Percentiles rank a stretch among this genome's conserved stretches.
Conservation (phyloP, 2,113 vertebrate species). For the Nerophis ophidion region DNA sequence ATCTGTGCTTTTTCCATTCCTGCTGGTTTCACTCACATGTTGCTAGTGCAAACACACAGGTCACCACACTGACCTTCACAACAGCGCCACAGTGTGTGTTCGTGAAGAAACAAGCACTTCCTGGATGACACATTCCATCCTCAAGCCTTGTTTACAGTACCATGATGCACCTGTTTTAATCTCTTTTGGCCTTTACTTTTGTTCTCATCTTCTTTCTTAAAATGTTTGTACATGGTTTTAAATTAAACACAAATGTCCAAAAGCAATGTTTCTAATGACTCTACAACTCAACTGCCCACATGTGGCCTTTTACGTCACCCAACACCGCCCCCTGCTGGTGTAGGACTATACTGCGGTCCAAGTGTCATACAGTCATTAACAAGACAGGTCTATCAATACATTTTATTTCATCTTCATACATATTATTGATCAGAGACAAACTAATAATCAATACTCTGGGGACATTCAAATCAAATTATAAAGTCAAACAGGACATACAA, state of each 20-base stretch:
- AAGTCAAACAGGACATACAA: too few species aligned
- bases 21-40: not conserved
- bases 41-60: not conserved
- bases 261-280: not conserved
- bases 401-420: not conserved
- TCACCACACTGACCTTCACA: not conserved
- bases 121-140: not conserved
- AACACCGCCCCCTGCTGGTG: not conserved
- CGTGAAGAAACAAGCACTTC: not conserved
- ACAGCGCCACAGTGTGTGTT: not conserved
- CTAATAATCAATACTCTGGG: too few species aligned
- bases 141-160: not conserved
- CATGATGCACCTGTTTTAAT: not conserved
- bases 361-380: not conserved
- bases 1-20: not conserved
- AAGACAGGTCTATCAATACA: not conserved
- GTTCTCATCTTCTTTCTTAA: not conserved
- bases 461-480: too few species aligned
- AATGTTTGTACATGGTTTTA: slow-evolving; percentile 14
- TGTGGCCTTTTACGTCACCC: not conserved
- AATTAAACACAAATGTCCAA: slow-evolving; percentile 4
- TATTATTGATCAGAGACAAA: not conserved
- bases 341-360: not conserved
- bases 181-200: not conserved
- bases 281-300: not conserved